A percentile compares a stretch with the other conserved stretches of the same genome.
Evolutionary conservation across 2,797 vertebrate species (phyloP).

Genomic region (Acropternis orthonyx): DNA sequence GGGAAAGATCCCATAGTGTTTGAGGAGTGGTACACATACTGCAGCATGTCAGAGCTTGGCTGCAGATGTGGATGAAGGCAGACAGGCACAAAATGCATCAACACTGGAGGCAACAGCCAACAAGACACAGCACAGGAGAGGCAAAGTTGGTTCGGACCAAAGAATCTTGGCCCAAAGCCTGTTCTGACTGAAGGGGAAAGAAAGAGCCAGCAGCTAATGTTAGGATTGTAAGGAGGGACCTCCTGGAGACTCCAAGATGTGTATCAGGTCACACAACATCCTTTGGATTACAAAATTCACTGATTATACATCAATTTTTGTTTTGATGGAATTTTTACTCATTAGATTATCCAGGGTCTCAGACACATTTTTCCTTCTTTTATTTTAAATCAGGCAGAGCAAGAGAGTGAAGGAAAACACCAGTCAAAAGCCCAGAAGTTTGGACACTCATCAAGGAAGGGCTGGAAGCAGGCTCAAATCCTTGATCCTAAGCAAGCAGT

Average conservation of each 20-base stretch:
- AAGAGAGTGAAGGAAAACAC: neutral
- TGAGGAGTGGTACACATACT: neutral
- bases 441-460: neutral
- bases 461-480: neutral
- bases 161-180: neutral
- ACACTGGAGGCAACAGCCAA: neutral
- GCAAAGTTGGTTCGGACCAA: neutral
- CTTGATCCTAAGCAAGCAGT: neutral
- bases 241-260: neutral
- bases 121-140: neutral
- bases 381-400: neutral
- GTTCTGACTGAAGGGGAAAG: neutral
- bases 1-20: neutral
- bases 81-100: neutral
- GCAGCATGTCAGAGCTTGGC: neutral
- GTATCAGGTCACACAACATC: neutral
- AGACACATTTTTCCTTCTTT: no score
- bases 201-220: neutral
- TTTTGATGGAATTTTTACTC: neutral
- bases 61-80: neutral
- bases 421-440: neutral
- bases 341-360: neutral
- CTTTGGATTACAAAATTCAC: neutral
- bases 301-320: neutral
- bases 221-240: neutral